Conservation (phyloP, 2,888 invertebrate genomes). For the Andrena fulva region DNA sequence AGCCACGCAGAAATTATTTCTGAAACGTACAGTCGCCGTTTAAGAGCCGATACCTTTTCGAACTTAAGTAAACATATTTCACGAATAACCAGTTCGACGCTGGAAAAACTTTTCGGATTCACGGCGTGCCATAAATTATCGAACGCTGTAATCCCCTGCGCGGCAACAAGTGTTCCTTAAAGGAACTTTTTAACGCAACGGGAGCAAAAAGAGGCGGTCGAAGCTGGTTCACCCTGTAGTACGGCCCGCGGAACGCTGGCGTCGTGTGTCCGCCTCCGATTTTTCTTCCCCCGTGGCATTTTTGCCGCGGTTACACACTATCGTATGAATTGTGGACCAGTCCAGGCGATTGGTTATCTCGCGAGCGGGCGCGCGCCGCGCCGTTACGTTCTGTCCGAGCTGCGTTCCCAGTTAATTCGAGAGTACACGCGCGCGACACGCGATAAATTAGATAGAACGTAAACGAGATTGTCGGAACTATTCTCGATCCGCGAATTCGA, state of each 20-base stretch:
- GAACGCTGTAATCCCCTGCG: not conserved
- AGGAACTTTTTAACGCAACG: constrained; percentile 26
- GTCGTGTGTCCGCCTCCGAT: constrained; percentile 43
- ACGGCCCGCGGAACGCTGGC: constrained; percentile 31
- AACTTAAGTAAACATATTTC: not conserved
- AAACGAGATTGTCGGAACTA: constrained; percentile 62
- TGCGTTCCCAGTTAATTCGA: constrained; percentile 59
- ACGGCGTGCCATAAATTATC: not conserved
- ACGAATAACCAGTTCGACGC: not conserved
- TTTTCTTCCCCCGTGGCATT: constrained; percentile 38
- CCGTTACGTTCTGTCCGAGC: constrained; percentile 27
- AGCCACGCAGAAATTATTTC: not conserved
- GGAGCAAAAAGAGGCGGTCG: constrained; percentile 26
- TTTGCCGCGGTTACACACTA: constrained; percentile 45
- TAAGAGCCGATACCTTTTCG: too few relatives aligned
- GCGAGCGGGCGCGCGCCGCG: constrained; percentile 15
- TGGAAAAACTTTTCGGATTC: not conserved
- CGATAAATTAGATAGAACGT: constrained; percentile 62
- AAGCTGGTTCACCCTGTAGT: constrained; percentile 39
- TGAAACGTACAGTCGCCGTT: too few relatives aligned
- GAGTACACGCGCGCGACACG: constrained; percentile 56
- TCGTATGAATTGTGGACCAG: constrained; percentile 65
- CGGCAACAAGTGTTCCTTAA: not conserved
- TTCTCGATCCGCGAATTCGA: constrained; percentile 58
- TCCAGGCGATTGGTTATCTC: constrained; percentile 54